These are phyloP conservation scores for Epinephelus lanceolatus DNA, from an alignment of 2,113 vertebrate species.

Conservation along the genomic window DNA sequence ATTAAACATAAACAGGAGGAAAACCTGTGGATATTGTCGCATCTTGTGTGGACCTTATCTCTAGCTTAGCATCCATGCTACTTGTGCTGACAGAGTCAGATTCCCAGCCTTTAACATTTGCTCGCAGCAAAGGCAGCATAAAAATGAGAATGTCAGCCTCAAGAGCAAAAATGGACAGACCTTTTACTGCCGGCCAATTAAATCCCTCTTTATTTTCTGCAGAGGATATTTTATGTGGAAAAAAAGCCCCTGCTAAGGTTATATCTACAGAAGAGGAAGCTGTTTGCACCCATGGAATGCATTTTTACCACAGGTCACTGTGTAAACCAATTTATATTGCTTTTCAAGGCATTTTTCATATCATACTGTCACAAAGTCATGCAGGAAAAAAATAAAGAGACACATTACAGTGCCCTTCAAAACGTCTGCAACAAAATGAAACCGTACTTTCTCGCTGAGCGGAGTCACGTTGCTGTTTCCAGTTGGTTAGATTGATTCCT, in stretches of 20 bases:
- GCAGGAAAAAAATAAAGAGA: not conserved
- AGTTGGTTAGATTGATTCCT: slow-evolving; percentile 74
- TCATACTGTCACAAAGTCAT: slow-evolving; percentile 11
- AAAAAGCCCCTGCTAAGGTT: slow-evolving; percentile 46
- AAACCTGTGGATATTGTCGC: slow-evolving; percentile 7
- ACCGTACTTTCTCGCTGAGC: not conserved
- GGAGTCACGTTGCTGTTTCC: slow-evolving; percentile 34
- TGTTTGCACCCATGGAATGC: slow-evolving; percentile 48
- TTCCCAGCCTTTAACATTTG: slow-evolving; percentile 53
- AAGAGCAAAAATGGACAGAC: slow-evolving; percentile 55
- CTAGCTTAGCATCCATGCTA: not conserved
- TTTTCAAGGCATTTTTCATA: slow-evolving; percentile 41
- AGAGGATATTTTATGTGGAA: slow-evolving; percentile 43
- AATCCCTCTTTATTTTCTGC: slow-evolving; percentile 60
- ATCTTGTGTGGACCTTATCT: slow-evolving; percentile 6
- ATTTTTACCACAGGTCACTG: slow-evolving; percentile 67
- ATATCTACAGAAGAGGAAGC: slow-evolving; percentile 36
- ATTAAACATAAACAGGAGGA: not conserved
- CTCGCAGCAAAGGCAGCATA: slow-evolving; percentile 46
- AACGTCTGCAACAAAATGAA: slow-evolving; percentile 45
- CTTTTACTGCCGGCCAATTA: slow-evolving; percentile 69
- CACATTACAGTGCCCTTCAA: slow-evolving; percentile 51
- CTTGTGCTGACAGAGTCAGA: slow-evolving; percentile 68
- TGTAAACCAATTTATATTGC: slow-evolving; percentile 54
- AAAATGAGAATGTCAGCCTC: slow-evolving; percentile 71